Evolutionary conservation across 2,797 vertebrate species (phyloP).

Genomic region (Acanthiza pusilla): DNA sequence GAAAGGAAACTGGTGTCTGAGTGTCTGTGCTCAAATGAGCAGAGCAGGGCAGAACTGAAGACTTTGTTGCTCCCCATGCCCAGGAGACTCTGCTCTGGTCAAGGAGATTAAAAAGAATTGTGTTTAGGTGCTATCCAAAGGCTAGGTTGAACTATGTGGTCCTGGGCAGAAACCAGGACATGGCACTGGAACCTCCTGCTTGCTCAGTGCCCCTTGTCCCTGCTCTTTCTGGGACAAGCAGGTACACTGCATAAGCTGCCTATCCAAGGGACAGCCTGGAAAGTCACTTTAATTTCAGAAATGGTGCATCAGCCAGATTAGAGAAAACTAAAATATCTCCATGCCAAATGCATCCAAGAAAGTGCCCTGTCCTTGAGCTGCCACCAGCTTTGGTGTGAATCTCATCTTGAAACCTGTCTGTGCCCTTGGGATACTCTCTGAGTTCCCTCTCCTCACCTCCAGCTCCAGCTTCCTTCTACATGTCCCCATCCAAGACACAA

Average conservation of each 20-base stretch:
- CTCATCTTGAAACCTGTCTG: background rate
- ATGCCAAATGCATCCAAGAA: too few relatives aligned
- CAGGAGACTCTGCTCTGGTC: too few relatives aligned
- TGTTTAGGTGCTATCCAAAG: too few relatives aligned
- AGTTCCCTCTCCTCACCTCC: background rate
- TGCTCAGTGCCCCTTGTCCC: background rate
- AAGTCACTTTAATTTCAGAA: too few relatives aligned
- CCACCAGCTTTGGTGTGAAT: background rate
- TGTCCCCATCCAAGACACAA: background rate
- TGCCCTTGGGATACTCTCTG: background rate
- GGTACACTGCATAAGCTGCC: background rate
- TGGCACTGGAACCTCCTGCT: background rate
- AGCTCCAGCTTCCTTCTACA: background rate
- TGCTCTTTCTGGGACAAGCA: background rate
- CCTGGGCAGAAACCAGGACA: background rate
- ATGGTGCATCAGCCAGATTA: too few relatives aligned
- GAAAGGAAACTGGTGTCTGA: too few relatives aligned
- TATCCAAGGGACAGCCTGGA: background rate
- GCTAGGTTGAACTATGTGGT: too few relatives aligned
- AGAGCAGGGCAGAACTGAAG: too few relatives aligned
- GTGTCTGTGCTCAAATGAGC: too few relatives aligned
- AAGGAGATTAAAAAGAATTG: too few relatives aligned
- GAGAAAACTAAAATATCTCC: too few relatives aligned
- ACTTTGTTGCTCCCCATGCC: too few relatives aligned
- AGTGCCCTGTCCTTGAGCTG: background rate